Evolutionary conservation across 2,888 invertebrate species (phyloP).

Genomic region (Gymnocheta viridis): DNA sequence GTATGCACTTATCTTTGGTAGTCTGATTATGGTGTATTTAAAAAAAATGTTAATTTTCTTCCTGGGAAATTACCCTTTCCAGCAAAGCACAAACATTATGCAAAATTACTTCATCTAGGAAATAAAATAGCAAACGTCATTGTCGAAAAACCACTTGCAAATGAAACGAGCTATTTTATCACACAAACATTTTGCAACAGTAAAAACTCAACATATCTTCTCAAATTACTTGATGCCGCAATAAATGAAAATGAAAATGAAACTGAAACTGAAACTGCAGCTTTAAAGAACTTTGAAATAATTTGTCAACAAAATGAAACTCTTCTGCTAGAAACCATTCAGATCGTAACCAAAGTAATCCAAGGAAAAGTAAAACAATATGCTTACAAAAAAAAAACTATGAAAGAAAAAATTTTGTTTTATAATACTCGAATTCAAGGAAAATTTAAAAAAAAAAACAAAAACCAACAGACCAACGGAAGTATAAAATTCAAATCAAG

Average conservation of each 20-base stretch:
- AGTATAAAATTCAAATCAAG: conserved; percentile 64
- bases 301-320: background rate
- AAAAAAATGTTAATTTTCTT: background rate
- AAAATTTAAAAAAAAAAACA: conserved; percentile 7
- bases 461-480: conserved; percentile 56
- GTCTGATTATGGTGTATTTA: background rate
- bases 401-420: conserved; percentile 38
- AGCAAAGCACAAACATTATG: conserved; percentile 17
- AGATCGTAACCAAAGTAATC: conserved; percentile 44
- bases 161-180: background rate
- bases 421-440: conserved; percentile 43
- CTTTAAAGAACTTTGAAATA: conserved; percentile 35
- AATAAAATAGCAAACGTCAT: conserved; percentile 46
- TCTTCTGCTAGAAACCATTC: conserved; percentile 4
- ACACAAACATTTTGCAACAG: conserved; percentile 17
- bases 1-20: too few relatives aligned
- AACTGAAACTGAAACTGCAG: background rate
- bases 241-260: too few relatives aligned
- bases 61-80: conserved; percentile 22
- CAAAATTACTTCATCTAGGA: conserved; percentile 39
- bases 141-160: conserved; percentile 22
- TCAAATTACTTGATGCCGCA: conserved; percentile 8
- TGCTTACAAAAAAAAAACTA: background rate
- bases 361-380: conserved; percentile 59
- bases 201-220: conserved; percentile 7